Percentiles rank a stretch among this genome's conserved stretches.
These are phyloP conservation scores for Rhagoletis zephyria DNA, from an alignment of 1,140 invertebrate genomes.

Conservation along the genomic window DNA sequence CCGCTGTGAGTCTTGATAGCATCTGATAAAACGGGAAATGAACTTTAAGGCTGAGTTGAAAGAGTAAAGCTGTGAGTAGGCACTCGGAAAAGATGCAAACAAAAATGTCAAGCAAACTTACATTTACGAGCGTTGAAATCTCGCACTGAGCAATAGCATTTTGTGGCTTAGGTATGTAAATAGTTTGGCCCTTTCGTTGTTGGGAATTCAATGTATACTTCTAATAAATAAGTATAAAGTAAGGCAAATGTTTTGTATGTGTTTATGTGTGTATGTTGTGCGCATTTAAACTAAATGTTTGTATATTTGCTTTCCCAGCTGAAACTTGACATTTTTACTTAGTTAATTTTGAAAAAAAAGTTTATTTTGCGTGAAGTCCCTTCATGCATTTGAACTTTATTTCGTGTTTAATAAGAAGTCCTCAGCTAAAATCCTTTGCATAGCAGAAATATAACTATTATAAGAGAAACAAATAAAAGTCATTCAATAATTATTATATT, in stretches of 20 bases:
- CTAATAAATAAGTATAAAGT: background rate
- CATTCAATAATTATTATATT: no score
- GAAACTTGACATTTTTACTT: no score
- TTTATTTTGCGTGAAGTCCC: no score
- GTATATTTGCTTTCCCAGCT: no score
- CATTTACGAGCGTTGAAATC: background rate
- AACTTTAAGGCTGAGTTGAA: constrained; percentile 35
- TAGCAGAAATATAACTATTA: no score
- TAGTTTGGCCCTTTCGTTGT: background rate
- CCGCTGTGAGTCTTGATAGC: background rate
- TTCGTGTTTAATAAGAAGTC: no score
- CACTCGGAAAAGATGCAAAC: background rate
- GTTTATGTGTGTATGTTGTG: no score
- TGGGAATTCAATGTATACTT: background rate
- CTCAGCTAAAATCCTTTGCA: no score
- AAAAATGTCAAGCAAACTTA: background rate
- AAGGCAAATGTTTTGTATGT: background rate
- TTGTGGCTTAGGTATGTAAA: constrained; percentile 44
- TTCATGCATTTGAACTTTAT: no score
- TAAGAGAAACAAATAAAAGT: no score
- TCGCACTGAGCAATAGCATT: background rate
- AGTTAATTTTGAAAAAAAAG: no score
- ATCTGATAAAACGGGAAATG: constrained; percentile 31
- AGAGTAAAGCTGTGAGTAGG: constrained; percentile 11
- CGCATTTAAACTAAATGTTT: no score